Conservation (phyloP, 2,888 invertebrate genomes). For the Mayetiola destructor region DNA sequence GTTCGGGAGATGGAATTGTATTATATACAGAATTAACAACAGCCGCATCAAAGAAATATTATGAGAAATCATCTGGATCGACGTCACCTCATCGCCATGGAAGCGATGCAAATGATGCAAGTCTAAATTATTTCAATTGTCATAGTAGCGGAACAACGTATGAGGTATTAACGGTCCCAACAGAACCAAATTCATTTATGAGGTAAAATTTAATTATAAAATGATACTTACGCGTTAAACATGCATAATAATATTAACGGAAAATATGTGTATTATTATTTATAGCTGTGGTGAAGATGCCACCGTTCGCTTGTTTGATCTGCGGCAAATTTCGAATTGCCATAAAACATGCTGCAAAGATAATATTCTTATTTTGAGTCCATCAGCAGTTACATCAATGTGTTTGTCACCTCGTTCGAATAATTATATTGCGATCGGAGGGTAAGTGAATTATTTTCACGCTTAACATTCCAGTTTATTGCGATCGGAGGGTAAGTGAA, state of each 20-base stretch:
- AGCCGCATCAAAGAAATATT: conserved; percentile 20
- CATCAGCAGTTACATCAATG: conserved; percentile 60
- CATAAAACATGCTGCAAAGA: conserved; percentile 39
- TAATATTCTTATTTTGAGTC: conserved; percentile 56
- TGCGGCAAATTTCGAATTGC: conserved; percentile 48
- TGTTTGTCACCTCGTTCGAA: conserved; percentile 53
- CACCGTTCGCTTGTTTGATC: conserved; percentile 67
- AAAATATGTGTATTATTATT: background rate
- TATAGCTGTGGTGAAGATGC: conserved; percentile 70
- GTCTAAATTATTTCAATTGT: conserved; percentile 49
- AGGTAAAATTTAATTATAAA: no score
- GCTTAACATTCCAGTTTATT: no score
- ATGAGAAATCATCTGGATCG: conserved; percentile 12
- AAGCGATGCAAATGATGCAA: conserved; percentile 32
- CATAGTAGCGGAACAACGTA: conserved; percentile 55
- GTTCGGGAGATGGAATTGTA: conserved; percentile 70
- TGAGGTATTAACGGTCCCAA: conserved; percentile 59
- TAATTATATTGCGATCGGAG: conserved; percentile 56
- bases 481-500: conserved; percentile 43
- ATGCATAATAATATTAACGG: background rate
- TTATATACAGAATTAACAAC: conserved; percentile 45
- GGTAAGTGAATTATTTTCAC: no score
- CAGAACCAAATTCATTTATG: conserved; percentile 57
- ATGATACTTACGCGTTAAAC: no score
- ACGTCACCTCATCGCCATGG: background rate